Conservation (phyloP, 2,888 invertebrate genomes). For the Eubasilissa splendida region DNA sequence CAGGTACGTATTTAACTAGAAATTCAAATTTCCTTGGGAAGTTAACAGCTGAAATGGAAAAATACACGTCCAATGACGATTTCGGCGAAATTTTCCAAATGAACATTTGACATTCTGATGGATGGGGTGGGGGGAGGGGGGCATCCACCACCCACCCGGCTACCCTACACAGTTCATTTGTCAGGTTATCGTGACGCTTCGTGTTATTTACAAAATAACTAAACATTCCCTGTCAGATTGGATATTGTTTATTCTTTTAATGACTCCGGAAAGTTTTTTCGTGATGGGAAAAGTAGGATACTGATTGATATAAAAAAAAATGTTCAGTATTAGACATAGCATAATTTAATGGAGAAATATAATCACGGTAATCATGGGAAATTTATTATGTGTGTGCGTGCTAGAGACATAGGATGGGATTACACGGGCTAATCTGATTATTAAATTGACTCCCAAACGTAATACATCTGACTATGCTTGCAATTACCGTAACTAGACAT, state of each 20-base stretch:
- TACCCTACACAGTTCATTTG: conserved; percentile 1
- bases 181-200: conserved; percentile 18
- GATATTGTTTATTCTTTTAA: conserved; percentile 31
- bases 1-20: conserved; percentile 33
- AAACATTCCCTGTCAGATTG: neutral
- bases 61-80: neutral
- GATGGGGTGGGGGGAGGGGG: conserved; percentile 3
- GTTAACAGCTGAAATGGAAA: neutral
- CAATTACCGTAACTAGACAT: too few relatives aligned
- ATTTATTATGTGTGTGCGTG: too few relatives aligned
- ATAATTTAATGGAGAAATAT: too few relatives aligned
- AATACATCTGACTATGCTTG: too few relatives aligned
- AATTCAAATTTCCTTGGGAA: conserved; percentile 39
- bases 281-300: neutral
- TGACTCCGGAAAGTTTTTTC: conserved; percentile 25
- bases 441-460: too few relatives aligned
- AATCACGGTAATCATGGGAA: too few relatives aligned
- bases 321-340: neutral
- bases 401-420: too few relatives aligned
- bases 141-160: too few relatives aligned
- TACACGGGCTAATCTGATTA: too few relatives aligned
- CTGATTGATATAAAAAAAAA: conserved; percentile 6
- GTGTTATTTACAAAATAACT: conserved; percentile 28
- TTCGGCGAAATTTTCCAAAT: conserved; percentile 32
- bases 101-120: conserved; percentile 39